A percentile compares a stretch with the other conserved stretches of the same genome.
Evolutionary conservation across 2,113 vertebrate species (phyloP).

Genomic region (Perca schrenkii): DNA sequence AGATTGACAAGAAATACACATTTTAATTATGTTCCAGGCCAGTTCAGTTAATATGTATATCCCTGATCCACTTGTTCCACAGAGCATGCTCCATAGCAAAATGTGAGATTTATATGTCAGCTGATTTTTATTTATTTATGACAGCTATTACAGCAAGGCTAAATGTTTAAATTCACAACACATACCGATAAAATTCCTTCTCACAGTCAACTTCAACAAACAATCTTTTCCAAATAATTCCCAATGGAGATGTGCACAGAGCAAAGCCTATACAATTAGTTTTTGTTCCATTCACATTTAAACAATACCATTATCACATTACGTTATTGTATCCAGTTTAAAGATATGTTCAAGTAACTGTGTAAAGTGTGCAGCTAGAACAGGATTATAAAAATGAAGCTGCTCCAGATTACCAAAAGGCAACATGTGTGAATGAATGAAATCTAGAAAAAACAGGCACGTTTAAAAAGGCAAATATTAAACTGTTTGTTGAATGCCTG

Average conservation of each 20-base stretch:
- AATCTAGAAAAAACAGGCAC: neutral
- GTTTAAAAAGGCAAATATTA: neutral
- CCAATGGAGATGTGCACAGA: neutral
- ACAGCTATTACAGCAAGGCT: neutral
- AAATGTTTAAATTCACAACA: neutral
- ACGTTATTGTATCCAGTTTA: no score
- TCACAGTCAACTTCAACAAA: neutral
- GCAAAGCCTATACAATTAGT: neutral
- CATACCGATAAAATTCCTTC: neutral
- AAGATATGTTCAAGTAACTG: neutral
- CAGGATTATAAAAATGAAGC: neutral
- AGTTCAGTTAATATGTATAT: neutral
- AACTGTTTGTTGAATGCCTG: neutral
- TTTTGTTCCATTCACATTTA: conserved; percentile 27
- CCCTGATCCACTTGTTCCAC: neutral
- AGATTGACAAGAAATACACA: neutral
- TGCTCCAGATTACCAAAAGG: conserved; percentile 7
- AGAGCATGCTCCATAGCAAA: neutral
- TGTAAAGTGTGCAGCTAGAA: neutral
- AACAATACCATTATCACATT: neutral
- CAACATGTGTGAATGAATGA: neutral
- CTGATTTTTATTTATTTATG: no score
- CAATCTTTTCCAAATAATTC: neutral
- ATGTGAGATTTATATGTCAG: neutral
- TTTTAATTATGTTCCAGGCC: neutral